Percentiles rank a stretch among this genome's conserved stretches.
Evolutionary conservation across 1,140 invertebrate genomes (phyloP).

Genomic region (Vanessa atalanta): DNA sequence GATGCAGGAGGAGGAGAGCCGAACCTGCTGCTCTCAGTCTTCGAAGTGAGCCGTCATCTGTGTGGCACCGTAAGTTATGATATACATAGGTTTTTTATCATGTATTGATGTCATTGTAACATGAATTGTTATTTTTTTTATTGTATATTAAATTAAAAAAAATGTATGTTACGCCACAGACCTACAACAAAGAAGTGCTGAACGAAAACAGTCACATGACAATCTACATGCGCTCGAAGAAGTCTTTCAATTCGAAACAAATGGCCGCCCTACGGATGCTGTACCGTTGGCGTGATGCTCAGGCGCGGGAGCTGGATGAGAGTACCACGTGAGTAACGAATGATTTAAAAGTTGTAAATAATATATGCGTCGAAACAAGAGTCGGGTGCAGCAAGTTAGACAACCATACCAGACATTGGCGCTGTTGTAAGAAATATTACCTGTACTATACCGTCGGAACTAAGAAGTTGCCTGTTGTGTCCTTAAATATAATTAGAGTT

Average conservation of each 20-base stretch:
- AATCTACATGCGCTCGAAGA: conserved; percentile 89
- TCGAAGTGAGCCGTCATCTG: conserved; percentile 47
- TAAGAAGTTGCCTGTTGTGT: no score
- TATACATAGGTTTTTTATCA: not conserved
- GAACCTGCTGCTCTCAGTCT: conserved; percentile 44
- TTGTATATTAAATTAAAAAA: conserved; percentile 12
- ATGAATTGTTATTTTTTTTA: not conserved
- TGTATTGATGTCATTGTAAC: not conserved
- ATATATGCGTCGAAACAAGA: no score
- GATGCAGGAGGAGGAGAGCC: conserved; percentile 21
- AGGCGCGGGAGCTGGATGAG: conserved; percentile 94
- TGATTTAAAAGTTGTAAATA: conserved; percentile 14
- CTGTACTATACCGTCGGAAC: no score
- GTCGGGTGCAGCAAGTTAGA: no score
- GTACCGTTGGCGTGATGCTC: conserved; percentile 93
- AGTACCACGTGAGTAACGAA: conserved; percentile 84
- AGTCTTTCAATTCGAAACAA: conserved; percentile 93
- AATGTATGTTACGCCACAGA: conserved; percentile 66
- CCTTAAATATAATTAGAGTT: no score
- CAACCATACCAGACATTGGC: not conserved
- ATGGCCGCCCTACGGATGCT: conserved; percentile 90
- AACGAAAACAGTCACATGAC: conserved; percentile 87
- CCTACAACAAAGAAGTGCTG: conserved; percentile 91
- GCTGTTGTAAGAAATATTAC: no score
- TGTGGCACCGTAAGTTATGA: conserved; percentile 47